phyloP scores from a whole-genome alignment of 2,113 vertebrate genomes.

The Pseudopipra pipra region DNA sequence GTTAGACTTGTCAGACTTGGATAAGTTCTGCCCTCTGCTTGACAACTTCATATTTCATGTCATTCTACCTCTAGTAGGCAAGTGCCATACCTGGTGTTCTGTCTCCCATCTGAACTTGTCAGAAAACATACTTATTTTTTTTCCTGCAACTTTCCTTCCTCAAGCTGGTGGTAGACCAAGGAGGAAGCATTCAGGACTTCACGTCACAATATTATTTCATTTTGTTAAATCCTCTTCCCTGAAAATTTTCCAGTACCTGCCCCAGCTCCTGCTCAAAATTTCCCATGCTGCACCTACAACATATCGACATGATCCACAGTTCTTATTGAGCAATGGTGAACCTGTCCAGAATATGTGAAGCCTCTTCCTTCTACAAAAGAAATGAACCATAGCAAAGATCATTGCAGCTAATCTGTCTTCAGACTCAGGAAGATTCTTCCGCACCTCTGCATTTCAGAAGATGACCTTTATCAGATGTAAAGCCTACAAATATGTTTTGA shows the following conservation, averaged over 20 bases:
- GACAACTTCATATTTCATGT: not conserved
- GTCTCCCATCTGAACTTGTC: not conserved
- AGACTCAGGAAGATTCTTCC: conserved; percentile 5
- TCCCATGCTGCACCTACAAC: not conserved
- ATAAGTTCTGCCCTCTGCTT: not conserved
- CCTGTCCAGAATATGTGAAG: not conserved
- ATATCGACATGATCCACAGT: not conserved
- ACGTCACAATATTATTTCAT: not conserved
- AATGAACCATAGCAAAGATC: conserved; percentile 5
- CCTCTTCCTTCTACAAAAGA: not conserved
- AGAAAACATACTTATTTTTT: not conserved
- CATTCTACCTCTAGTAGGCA: not conserved
- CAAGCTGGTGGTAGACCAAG: not conserved
- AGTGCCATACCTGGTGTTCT: not conserved
- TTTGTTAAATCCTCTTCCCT: not conserved
- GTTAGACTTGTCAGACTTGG: not conserved
- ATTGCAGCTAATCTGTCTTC: not conserved
- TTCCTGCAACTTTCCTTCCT: not conserved
- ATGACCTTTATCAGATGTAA: conserved; percentile 46
- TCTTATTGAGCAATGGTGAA: not conserved
- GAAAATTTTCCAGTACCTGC: not conserved
- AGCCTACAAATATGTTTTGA: conserved; percentile 4
- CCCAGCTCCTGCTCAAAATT: not conserved
- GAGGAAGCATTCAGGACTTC: not conserved
- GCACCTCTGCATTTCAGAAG: conserved; percentile 27